phyloP scores from a whole-genome alignment of 2,888 invertebrate genomes.

The Periphyllus acericola region DNA sequence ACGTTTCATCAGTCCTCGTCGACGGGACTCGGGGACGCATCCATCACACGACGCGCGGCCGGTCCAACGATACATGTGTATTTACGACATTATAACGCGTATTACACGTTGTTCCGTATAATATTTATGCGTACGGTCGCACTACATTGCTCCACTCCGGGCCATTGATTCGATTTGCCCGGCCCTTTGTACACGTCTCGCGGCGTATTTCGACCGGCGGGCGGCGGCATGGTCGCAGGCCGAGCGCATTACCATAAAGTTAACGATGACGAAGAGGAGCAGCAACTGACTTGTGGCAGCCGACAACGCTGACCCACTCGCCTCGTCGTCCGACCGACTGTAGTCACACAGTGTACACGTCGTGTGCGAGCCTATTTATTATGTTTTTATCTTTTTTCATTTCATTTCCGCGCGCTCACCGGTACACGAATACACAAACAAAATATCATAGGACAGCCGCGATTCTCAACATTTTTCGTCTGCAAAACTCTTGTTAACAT shows the following conservation, averaged over 20 bases:
- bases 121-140: background rate
- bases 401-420: too few relatives aligned
- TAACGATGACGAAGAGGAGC: background rate
- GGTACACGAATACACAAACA: too few relatives aligned
- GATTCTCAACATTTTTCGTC: too few relatives aligned
- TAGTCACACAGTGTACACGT: background rate
- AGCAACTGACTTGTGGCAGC: background rate
- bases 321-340: background rate
- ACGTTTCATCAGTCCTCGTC: constrained; percentile 50
- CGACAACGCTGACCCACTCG: background rate
- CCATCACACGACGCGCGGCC: background rate
- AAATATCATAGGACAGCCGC: too few relatives aligned
- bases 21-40: constrained; percentile 11
- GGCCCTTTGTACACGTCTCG: constrained; percentile 58
- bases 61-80: background rate
- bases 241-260: constrained; percentile 43
- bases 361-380: background rate
- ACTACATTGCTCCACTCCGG: constrained; percentile 37
- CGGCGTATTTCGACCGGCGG: too few relatives aligned
- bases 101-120: background rate
- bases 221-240: background rate
- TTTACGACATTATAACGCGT: background rate
- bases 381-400: background rate
- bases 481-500: too few relatives aligned
- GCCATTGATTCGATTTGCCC: constrained; percentile 55